These are phyloP conservation scores for Telmatochromis sp. DNA, from an alignment of 2,113 vertebrate genomes.

Conservation along the genomic window DNA sequence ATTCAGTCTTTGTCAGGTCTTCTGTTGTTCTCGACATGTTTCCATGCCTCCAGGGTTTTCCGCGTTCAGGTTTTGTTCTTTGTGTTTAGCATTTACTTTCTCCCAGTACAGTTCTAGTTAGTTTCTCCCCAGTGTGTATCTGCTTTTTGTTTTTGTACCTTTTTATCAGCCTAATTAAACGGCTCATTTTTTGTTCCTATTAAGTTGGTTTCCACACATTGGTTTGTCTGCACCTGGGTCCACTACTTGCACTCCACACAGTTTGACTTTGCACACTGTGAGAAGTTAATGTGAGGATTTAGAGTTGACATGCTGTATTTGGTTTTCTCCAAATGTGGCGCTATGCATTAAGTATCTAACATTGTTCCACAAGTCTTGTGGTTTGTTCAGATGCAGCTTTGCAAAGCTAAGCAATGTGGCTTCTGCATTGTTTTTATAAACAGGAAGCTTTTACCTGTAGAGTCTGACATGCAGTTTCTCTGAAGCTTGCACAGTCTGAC, in stretches of 20 bases:
- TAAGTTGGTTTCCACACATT: neutral
- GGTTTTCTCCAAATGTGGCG: neutral
- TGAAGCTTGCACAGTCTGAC: neutral
- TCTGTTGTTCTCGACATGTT: neutral
- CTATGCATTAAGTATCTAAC: neutral
- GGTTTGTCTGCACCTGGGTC: neutral
- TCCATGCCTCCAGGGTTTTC: neutral
- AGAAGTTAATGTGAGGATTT: neutral
- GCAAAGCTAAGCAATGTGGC: neutral
- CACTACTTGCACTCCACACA: neutral
- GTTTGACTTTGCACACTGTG: neutral
- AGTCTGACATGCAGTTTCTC: neutral
- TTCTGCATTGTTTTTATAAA: neutral
- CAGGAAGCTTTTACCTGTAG: neutral
- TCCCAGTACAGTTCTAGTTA: neutral
- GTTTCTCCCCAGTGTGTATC: neutral
- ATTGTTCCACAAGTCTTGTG: neutral
- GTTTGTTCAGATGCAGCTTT: neutral
- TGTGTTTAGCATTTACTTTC: neutral
- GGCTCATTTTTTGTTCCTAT: neutral
- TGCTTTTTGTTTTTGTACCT: neutral
- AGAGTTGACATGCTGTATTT: neutral
- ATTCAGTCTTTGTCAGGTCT: neutral
- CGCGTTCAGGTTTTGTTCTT: neutral
- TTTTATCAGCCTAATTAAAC: neutral